A percentile compares a stretch with the other conserved stretches of the same genome.
phyloP scores from a whole-genome alignment of 1,140 invertebrate genomes.

The Diachasmimorpha longicaudata region DNA sequence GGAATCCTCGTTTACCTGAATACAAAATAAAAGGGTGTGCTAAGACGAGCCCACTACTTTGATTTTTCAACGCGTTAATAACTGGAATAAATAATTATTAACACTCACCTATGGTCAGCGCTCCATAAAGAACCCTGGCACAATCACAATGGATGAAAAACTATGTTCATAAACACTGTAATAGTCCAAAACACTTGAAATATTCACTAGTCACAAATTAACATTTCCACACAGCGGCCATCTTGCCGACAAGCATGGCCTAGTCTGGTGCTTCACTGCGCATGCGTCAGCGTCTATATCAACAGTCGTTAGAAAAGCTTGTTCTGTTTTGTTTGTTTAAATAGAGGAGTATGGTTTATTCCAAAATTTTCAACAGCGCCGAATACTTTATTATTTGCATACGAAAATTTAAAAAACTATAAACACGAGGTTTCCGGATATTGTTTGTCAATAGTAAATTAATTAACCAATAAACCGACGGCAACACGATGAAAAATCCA shows the following conservation, averaged over 20 bases:
- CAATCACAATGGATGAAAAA: not conserved
- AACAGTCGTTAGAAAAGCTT: not conserved
- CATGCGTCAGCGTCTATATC: not conserved
- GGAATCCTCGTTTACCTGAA: not conserved
- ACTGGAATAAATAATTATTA: not conserved
- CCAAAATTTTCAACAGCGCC: too few species aligned
- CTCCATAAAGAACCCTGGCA: not conserved
- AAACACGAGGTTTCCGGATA: too few species aligned
- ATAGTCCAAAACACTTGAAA: constrained; percentile 18
- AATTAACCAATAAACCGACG: too few species aligned
- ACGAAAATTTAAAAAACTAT: too few species aligned
- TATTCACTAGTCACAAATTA: constrained; percentile 28
- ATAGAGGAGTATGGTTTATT: too few species aligned
- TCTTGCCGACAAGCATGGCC: constrained; percentile 30
- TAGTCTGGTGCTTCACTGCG: not conserved
- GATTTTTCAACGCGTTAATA: not conserved
- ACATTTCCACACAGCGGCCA: constrained; percentile 20
- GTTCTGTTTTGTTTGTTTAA: too few species aligned
- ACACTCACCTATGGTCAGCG: constrained; percentile 1
- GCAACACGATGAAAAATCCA: too few species aligned
- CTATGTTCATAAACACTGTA: constrained; percentile 12
- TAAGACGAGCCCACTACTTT: not conserved
- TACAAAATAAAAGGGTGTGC: not conserved
- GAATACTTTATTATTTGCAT: too few species aligned
- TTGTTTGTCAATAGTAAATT: too few species aligned